phyloP scores from a whole-genome alignment of 2,888 invertebrate genomes.

The Cheilosia soror region DNA sequence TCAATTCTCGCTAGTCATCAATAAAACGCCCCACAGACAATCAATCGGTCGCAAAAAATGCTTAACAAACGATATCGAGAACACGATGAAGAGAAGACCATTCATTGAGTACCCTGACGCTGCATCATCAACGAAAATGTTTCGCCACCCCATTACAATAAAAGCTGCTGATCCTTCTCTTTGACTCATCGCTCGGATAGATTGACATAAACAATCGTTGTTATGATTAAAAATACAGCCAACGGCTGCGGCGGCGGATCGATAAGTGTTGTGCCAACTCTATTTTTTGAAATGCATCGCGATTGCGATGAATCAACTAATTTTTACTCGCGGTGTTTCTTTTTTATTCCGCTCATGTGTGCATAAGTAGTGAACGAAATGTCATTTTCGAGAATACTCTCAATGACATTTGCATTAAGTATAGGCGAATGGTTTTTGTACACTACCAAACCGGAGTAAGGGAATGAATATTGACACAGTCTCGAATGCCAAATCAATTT shows the following conservation, averaged over 20 bases:
- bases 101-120: not conserved
- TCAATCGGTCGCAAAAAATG: conserved; percentile 34
- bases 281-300: conserved; percentile 52
- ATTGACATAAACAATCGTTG: conserved; percentile 62
- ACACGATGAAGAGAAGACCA: not conserved
- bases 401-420: conserved; percentile 2
- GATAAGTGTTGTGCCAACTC: conserved; percentile 45
- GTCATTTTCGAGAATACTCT: not conserved
- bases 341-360: conserved; percentile 29
- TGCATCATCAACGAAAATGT: conserved; percentile 41
- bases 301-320: conserved; percentile 32
- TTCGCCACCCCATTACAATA: not conserved
- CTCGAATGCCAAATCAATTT: conserved; percentile 40
- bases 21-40: conserved; percentile 34
- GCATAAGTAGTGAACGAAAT: not conserved
- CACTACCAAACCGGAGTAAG: not conserved
- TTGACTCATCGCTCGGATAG: conserved; percentile 43
- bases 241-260: not conserved
- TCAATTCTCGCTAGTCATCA: conserved; percentile 41
- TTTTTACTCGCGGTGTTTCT: conserved; percentile 8
- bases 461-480: conserved; percentile 23
- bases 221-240: conserved; percentile 18
- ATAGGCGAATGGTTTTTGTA: not conserved
- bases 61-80: conserved; percentile 11
- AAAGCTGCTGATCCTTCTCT: conserved; percentile 25